Percentiles rank a stretch among this genome's conserved stretches.
Evolutionary conservation across 2,888 invertebrate genomes (phyloP).

Genomic region (Brenthis daphne): DNA sequence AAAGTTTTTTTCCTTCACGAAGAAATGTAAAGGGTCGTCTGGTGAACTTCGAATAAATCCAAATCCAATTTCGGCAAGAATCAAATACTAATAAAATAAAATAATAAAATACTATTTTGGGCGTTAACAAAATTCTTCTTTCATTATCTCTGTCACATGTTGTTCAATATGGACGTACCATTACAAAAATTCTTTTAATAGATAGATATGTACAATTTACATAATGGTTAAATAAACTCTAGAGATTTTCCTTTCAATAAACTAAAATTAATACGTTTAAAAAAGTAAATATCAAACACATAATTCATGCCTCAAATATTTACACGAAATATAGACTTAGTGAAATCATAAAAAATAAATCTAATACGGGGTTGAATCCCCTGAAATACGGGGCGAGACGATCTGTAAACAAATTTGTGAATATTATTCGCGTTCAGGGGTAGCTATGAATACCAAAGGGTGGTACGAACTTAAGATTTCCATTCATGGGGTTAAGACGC

Average conservation of each 20-base stretch:
- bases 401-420: conserved; percentile 79
- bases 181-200: no score
- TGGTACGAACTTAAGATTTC: conserved; percentile 66
- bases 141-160: no score
- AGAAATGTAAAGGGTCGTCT: no score
- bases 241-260: neutral
- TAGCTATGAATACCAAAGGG: conserved; percentile 72
- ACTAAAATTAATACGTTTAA: conserved; percentile 1
- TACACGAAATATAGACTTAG: conserved; percentile 18
- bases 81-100: no score
- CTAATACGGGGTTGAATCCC: conserved; percentile 25
- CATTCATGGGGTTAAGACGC: conserved; percentile 70
- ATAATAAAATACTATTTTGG: no score
- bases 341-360: conserved; percentile 35
- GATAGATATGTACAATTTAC: no score
- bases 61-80: no score
- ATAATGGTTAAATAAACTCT: neutral
- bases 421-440: conserved; percentile 65
- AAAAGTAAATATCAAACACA: conserved; percentile 3
- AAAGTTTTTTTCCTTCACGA: no score
- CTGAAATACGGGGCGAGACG: conserved; percentile 32
- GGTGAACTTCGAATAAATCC: no score
- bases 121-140: no score
- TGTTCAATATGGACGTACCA: no score
- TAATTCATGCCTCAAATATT: conserved; percentile 9